Percentiles rank a stretch among this genome's conserved stretches.
These are phyloP conservation scores for Ptilodon capucinus DNA, from an alignment of 2,888 invertebrate genomes.

Conservation along the genomic window DNA sequence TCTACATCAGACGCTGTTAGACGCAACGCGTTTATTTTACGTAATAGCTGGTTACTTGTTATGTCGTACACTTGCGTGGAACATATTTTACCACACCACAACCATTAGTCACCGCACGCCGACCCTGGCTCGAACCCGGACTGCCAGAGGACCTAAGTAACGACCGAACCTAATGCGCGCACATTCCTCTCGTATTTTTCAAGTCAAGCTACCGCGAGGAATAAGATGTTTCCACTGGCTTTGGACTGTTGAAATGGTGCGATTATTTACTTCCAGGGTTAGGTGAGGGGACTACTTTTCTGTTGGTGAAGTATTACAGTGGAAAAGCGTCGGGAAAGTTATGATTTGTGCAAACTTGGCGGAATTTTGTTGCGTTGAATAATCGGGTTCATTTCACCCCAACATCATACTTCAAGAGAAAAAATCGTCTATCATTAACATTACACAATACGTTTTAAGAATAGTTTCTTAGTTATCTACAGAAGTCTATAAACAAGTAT, in stretches of 20 bases:
- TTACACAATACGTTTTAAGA: no score
- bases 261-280: slow-evolving; percentile 38
- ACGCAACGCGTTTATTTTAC: slow-evolving; percentile 35
- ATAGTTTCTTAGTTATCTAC: no score
- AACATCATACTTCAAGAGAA: background rate
- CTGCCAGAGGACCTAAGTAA: slow-evolving; percentile 53
- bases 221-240: slow-evolving; percentile 45
- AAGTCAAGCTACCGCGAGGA: slow-evolving; percentile 53
- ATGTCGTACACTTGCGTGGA: slow-evolving; percentile 50
- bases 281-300: slow-evolving; percentile 21
- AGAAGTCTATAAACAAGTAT: no score
- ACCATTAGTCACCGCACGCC: slow-evolving; percentile 57
- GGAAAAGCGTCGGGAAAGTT: slow-evolving; percentile 17
- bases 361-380: background rate
- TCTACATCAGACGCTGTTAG: background rate
- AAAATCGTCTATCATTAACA: no score
- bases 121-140: slow-evolving; percentile 49
- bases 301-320: slow-evolving; percentile 28
- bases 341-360: background rate
- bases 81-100: slow-evolving; percentile 54
- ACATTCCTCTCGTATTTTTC: slow-evolving; percentile 64
- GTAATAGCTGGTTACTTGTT: slow-evolving; percentile 42
- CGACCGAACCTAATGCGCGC: slow-evolving; percentile 62
- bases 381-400: background rate
- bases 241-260: slow-evolving; percentile 38